These are phyloP conservation scores for Tenualosa thibaudeaui DNA, from an alignment of 2,797 vertebrate genomes.

Conservation along the genomic window DNA sequence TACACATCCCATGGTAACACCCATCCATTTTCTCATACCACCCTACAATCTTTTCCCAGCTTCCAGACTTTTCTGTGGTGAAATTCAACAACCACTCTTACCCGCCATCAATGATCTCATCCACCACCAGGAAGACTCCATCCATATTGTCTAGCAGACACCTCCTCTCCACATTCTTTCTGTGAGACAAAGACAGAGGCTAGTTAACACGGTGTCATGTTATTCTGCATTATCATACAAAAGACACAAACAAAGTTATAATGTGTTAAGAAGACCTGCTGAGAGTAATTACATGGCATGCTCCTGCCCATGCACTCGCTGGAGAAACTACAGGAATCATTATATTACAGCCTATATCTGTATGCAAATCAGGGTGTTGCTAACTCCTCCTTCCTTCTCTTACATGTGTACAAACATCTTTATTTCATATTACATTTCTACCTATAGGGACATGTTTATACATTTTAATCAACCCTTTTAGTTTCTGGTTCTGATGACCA, in stretches of 20 bases:
- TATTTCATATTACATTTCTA: background rate
- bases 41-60: background rate
- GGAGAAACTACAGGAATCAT: too few species aligned
- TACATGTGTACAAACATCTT: background rate
- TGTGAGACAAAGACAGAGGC: conserved; percentile 50
- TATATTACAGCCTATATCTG: background rate
- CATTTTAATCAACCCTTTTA: too few species aligned
- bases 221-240: background rate
- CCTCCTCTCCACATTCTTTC: conserved; percentile 88
- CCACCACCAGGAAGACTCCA: conserved; percentile 85
- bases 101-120: conserved; percentile 90
- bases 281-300: background rate
- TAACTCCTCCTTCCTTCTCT: background rate
- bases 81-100: conserved; percentile 47
- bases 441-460: background rate
- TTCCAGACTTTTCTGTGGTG: background rate
- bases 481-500: too few species aligned
- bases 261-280: background rate
- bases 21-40: background rate
- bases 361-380: too few species aligned
- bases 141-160: conserved; percentile 91
- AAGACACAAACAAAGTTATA: background rate
- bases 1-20: background rate
- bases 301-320: too few species aligned
- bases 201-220: background rate